These are phyloP conservation scores for Cryptophagus acutangulus DNA, from an alignment of 2,888 invertebrate genomes.

Conservation along the genomic window DNA sequence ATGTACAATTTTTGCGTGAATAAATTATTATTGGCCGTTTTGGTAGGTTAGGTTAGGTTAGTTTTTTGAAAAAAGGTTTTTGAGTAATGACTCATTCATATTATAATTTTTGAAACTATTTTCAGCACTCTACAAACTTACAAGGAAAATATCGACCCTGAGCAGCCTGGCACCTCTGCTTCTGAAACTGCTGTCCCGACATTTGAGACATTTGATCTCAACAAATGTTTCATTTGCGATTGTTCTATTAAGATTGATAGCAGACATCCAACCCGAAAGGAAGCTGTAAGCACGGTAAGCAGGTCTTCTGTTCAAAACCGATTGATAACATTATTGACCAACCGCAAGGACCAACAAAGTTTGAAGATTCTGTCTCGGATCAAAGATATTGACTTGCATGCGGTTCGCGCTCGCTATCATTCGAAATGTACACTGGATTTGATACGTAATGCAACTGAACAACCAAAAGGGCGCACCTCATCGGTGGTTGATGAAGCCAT, in stretches of 20 bases:
- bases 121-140: not conserved
- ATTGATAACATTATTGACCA: slow-evolving; percentile 1
- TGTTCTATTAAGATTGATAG: not conserved
- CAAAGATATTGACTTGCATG: not conserved
- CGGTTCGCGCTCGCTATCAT: not conserved
- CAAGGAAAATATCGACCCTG: not conserved
- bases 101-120: no score
- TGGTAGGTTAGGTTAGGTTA: no score
- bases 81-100: no score
- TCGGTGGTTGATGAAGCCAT: not conserved
- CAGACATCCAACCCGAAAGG: not conserved
- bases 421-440: not conserved
- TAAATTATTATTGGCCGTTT: no score
- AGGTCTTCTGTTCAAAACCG: not conserved
- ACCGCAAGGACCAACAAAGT: not conserved
- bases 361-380: not conserved
- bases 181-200: not conserved
- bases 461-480: not conserved
- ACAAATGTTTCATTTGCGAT: not conserved
- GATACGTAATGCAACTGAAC: not conserved
- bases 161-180: not conserved
- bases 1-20: no score
- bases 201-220: not conserved
- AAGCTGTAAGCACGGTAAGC: no score
- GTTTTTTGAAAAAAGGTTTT: no score